Percentiles rank a stretch among this genome's conserved stretches.
Conservation (phyloP, 2,888 invertebrate genomes). For the Miltochrista miniata region DNA sequence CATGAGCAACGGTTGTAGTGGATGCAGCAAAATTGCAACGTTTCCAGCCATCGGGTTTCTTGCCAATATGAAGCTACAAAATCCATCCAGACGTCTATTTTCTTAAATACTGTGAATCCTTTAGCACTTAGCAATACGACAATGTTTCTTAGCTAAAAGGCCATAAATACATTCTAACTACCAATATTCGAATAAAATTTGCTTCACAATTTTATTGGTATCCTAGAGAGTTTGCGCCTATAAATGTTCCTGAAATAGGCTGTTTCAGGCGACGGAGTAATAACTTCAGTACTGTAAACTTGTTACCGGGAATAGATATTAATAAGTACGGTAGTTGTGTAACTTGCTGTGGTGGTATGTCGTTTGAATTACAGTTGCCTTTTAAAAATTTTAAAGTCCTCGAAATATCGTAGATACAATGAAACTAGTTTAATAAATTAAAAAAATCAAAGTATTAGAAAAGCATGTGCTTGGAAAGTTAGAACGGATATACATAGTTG, state of each 20-base stretch:
- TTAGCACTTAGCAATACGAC: neutral
- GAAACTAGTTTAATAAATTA: neutral
- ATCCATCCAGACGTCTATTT: too few relatives aligned
- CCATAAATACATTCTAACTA: constrained; percentile 6
- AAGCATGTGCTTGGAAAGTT: too few relatives aligned
- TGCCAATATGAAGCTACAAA: too few relatives aligned
- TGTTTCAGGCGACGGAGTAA: constrained; percentile 18
- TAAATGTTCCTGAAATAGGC: constrained; percentile 22
- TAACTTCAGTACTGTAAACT: constrained; percentile 18
- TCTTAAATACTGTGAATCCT: too few relatives aligned
- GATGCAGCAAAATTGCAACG: too few relatives aligned
- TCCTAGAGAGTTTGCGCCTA: constrained; percentile 1
- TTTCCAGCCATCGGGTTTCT: too few relatives aligned
- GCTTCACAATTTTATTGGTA: constrained; percentile 12
- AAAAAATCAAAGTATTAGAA: too few relatives aligned
- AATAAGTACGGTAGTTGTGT: constrained; percentile 13
- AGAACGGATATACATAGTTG: too few relatives aligned
- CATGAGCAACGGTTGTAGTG: too few relatives aligned
- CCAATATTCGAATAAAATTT: constrained; percentile 9
- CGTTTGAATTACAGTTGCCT: neutral
- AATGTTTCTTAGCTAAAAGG: neutral
- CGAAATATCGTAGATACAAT: neutral
- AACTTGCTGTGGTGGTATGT: neutral
- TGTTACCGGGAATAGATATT: constrained; percentile 26
- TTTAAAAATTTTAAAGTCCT: neutral